These are phyloP conservation scores for Halyomorpha halys DNA, from an alignment of 1,140 invertebrate genomes.

Conservation along the genomic window DNA sequence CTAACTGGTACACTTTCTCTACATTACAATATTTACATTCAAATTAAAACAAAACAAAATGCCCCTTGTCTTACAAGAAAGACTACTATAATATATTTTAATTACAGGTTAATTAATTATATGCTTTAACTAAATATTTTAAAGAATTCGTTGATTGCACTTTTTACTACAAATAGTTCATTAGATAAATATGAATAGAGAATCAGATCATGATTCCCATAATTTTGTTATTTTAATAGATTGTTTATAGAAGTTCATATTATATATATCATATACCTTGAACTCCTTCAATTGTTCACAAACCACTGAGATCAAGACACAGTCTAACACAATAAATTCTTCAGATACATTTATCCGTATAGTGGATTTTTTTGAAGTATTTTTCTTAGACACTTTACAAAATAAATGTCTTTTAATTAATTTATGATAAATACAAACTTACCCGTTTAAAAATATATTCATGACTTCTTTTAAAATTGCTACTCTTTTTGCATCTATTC, in stretches of 20 bases:
- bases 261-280: no score
- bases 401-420: slow-evolving; percentile 21
- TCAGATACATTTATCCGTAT: slow-evolving; percentile 13
- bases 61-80: slow-evolving; percentile 30
- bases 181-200: slow-evolving; percentile 1
- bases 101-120: slow-evolving; percentile 20
- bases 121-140: slow-evolving; percentile 24
- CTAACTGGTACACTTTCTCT: slow-evolving; percentile 27
- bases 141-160: slow-evolving; percentile 30
- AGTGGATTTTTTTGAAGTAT: slow-evolving; percentile 17
- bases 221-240: slow-evolving; percentile 5
- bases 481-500: background rate
- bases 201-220: background rate
- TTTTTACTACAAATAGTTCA: slow-evolving; percentile 23
- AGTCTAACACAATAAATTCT: slow-evolving; percentile 17
- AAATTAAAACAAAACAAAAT: slow-evolving; percentile 29
- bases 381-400: slow-evolving; percentile 20
- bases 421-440: slow-evolving; percentile 28
- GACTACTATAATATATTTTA: slow-evolving; percentile 23
- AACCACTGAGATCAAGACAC: slow-evolving; percentile 16
- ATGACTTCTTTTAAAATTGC: slow-evolving; percentile 22
- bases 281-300: slow-evolving; percentile 9
- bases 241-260: background rate
- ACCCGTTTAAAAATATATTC: slow-evolving; percentile 29
- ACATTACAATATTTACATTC: slow-evolving; percentile 26